phyloP scores from a whole-genome alignment of 2,113 vertebrate species.

The Pica pica region DNA sequence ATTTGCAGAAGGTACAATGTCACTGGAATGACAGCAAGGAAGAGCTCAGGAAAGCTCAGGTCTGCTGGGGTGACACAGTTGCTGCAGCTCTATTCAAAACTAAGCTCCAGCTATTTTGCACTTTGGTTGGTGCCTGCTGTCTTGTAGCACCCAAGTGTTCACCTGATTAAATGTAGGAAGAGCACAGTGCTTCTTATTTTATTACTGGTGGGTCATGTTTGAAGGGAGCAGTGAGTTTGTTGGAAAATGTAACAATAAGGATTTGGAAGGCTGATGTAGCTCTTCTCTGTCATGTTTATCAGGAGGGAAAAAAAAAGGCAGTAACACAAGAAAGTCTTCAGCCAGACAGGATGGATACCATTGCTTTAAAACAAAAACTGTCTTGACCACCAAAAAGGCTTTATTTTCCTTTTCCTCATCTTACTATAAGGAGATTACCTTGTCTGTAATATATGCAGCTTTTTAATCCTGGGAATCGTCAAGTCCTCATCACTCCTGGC shows the following conservation, averaged over 20 bases:
- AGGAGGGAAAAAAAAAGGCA: background rate
- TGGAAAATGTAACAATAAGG: background rate
- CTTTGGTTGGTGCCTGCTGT: background rate
- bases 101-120: background rate
- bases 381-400: background rate
- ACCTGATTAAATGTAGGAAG: background rate
- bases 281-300: background rate
- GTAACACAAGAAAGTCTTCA: background rate
- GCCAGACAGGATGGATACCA: background rate
- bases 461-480: constrained; percentile 41
- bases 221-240: background rate
- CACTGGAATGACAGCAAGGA: background rate
- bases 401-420: background rate
- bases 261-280: background rate
- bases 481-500: background rate
- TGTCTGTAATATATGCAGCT: constrained; percentile 17
- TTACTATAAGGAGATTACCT: constrained; percentile 10
- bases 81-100: background rate
- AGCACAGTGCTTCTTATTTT: background rate
- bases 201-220: background rate
- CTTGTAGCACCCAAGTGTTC: background rate
- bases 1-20: background rate
- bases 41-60: background rate
- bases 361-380: constrained; percentile 9
- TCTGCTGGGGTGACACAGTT: background rate